Evolutionary conservation across 2,888 invertebrate species (phyloP).

Genomic region (Campoplex capitator): DNA sequence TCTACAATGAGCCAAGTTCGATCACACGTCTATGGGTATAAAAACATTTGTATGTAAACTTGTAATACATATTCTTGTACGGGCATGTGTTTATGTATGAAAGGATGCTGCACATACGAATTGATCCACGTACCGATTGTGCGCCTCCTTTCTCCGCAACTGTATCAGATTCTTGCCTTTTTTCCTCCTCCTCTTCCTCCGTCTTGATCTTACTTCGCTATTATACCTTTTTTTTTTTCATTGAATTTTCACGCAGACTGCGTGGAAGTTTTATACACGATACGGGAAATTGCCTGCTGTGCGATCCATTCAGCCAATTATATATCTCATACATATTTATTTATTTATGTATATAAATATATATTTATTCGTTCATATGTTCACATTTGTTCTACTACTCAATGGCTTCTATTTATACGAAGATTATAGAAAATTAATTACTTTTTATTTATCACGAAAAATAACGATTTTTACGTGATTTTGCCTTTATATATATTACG

Average conservation of each 20-base stretch:
- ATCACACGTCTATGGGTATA: neutral
- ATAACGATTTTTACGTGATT: neutral
- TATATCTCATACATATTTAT: too few species aligned
- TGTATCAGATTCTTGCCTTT: constrained; percentile 5
- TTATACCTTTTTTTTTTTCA: constrained; percentile 28
- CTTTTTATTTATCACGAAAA: neutral
- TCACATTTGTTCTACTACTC: neutral
- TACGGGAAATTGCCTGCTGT: constrained; percentile 65
- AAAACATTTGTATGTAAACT: neutral
- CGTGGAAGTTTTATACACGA: constrained; percentile 11
- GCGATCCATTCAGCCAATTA: constrained; percentile 43
- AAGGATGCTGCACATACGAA: constrained; percentile 23
- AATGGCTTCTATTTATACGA: neutral
- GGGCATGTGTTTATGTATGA: neutral
- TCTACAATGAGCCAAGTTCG: constrained; percentile 28
- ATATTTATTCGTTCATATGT: neutral
- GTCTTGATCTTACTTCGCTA: constrained; percentile 32
- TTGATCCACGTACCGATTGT: neutral
- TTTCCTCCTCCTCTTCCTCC: constrained; percentile 8
- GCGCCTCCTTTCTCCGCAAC: constrained; percentile 1
- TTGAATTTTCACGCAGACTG: constrained; percentile 47
- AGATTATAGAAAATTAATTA: neutral
- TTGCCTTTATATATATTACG: neutral
- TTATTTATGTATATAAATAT: neutral
- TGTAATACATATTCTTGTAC: constrained; percentile 1